Evolutionary conservation across 2,113 vertebrate species (phyloP).

Genomic region (Notiomystis cincta): DNA sequence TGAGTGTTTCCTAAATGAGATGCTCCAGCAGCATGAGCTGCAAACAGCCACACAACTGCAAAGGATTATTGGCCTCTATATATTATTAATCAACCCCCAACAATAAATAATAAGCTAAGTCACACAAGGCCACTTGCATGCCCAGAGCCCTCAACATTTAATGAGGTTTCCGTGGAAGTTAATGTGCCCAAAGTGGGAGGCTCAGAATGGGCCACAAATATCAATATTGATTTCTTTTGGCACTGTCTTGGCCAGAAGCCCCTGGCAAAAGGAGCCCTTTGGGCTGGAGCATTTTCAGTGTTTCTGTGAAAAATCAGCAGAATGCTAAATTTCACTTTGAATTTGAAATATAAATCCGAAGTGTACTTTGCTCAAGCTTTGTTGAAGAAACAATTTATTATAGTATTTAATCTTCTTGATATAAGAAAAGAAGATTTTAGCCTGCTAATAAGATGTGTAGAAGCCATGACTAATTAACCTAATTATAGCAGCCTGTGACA

Average conservation of each 20-base stretch:
- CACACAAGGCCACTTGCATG: not conserved
- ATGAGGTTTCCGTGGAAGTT: not conserved
- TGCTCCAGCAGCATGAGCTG: not conserved
- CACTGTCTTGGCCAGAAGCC: not conserved
- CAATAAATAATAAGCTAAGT: not conserved
- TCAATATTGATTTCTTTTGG: slow-evolving; percentile 21
- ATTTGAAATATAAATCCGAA: slow-evolving; percentile 27
- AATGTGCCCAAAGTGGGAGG: not conserved
- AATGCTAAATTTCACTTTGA: not conserved
- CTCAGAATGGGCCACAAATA: not conserved
- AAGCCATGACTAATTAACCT: slow-evolving; percentile 75
- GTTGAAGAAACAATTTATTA: slow-evolving; percentile 58
- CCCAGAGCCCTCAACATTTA: not conserved
- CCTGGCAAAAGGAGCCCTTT: not conserved
- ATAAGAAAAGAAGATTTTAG: slow-evolving; percentile 62
- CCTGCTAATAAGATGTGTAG: slow-evolving; percentile 67
- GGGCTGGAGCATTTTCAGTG: not conserved
- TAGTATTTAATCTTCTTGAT: slow-evolving; percentile 63
- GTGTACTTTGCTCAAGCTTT: slow-evolving; percentile 40
- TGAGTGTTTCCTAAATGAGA: not conserved
- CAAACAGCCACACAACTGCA: not conserved
- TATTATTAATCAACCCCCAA: not conserved
- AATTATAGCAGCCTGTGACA: slow-evolving; percentile 67
- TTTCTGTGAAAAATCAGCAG: slow-evolving; percentile 6
- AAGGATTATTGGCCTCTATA: not conserved